These are phyloP conservation scores for Artibeus lituratus DNA, from an alignment of 2,797 vertebrate species.

Conservation along the genomic window DNA sequence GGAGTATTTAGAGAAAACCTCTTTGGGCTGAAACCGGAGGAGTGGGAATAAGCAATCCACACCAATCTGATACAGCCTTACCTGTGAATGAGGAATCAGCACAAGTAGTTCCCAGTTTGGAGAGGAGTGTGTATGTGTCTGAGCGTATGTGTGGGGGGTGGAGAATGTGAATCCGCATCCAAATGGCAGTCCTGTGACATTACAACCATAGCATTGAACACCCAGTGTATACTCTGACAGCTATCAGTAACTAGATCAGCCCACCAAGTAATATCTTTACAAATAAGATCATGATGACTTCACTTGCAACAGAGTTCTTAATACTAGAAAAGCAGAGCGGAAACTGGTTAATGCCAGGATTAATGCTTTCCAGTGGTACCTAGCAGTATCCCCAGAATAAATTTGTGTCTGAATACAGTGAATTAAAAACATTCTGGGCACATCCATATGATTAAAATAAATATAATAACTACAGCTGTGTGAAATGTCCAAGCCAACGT, in stretches of 20 bases:
- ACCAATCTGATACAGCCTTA: accelerated
- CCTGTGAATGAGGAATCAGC: neutral
- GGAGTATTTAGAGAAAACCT: neutral
- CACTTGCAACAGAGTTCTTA: neutral
- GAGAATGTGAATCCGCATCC: neutral
- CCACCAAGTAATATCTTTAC: neutral
- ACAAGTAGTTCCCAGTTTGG: accelerated
- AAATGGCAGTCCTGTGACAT: neutral
- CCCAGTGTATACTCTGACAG: neutral
- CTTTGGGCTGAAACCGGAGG: neutral
- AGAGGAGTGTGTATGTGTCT: neutral
- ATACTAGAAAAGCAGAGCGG: neutral
- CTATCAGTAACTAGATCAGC: neutral
- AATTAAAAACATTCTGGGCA: neutral
- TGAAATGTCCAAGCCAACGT: neutral
- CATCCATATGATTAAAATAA: neutral
- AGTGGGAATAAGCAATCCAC: neutral
- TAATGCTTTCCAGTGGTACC: neutral
- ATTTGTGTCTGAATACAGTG: neutral
- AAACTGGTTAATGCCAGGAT: neutral
- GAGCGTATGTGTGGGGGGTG: accelerated
- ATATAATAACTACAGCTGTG: neutral
- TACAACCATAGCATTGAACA: neutral
- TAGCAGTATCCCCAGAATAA: neutral
- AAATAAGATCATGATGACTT: neutral